Conservation (phyloP, 2,888 invertebrate genomes). For the Brenthis daphne region DNA sequence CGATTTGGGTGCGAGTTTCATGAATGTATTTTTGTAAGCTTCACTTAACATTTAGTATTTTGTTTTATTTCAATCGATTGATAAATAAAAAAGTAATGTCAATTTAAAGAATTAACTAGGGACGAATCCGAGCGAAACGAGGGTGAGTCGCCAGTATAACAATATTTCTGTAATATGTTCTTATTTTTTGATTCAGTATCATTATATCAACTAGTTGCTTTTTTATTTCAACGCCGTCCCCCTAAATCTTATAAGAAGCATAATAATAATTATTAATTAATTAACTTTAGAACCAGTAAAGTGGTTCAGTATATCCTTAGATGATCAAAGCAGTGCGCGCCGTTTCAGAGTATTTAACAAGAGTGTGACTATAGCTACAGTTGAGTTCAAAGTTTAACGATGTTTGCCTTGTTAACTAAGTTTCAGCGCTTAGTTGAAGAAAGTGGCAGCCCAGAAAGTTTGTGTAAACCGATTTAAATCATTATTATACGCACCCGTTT, state of each 20-base stretch:
- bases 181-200: too few species aligned
- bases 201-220: neutral
- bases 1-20: too few species aligned
- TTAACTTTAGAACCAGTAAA: neutral
- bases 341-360: slow-evolving; percentile 16
- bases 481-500: slow-evolving; percentile 27
- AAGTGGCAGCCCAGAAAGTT: slow-evolving; percentile 27
- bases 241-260: neutral
- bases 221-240: too few species aligned
- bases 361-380: slow-evolving; percentile 39
- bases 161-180: too few species aligned
- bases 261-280: neutral
- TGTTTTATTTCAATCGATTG: too few species aligned
- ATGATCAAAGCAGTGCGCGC: slow-evolving; percentile 15
- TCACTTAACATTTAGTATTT: too few species aligned
- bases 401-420: slow-evolving; percentile 64
- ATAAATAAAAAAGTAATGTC: too few species aligned
- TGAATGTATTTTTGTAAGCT: too few species aligned
- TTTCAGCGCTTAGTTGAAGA: slow-evolving; percentile 54
- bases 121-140: too few species aligned
- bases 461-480: slow-evolving; percentile 24
- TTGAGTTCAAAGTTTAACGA: slow-evolving; percentile 53
- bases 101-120: too few species aligned
- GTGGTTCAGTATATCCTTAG: neutral
- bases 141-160: too few species aligned